phyloP scores from a whole-genome alignment of 1,140 invertebrate species.

The Maconellicoccus hirsutus region DNA sequence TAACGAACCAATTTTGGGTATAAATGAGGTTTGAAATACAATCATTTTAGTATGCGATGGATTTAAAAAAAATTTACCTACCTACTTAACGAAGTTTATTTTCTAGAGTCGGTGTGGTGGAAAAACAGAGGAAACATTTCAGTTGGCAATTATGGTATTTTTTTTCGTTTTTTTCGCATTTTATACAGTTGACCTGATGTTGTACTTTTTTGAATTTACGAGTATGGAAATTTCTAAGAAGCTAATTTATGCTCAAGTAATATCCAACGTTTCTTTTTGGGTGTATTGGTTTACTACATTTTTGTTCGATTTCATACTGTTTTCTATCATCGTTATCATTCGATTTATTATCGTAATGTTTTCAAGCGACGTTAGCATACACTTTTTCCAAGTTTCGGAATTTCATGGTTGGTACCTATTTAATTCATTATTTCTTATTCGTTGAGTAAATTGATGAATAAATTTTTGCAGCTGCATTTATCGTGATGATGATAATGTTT shows the following conservation, averaged over 20 bases:
- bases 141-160: no score
- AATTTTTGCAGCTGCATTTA: background rate
- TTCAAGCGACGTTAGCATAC: background rate
- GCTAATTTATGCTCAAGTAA: background rate
- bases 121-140: no score
- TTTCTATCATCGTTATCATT: background rate
- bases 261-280: background rate
- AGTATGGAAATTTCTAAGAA: background rate
- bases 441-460: no score
- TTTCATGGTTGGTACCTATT: background rate
- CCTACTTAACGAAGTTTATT: no score
- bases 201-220: background rate
- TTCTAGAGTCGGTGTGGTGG: no score
- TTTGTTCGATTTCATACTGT: background rate
- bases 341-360: background rate
- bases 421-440: background rate
- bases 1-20: no score
- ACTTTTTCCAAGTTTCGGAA: background rate
- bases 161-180: background rate
- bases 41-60: no score
- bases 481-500: background rate
- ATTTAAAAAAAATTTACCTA: no score
- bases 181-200: background rate
- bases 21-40: no score
- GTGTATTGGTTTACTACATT: background rate